phyloP scores from a whole-genome alignment of 1,140 invertebrate genomes.

The Drosophila lini region DNA sequence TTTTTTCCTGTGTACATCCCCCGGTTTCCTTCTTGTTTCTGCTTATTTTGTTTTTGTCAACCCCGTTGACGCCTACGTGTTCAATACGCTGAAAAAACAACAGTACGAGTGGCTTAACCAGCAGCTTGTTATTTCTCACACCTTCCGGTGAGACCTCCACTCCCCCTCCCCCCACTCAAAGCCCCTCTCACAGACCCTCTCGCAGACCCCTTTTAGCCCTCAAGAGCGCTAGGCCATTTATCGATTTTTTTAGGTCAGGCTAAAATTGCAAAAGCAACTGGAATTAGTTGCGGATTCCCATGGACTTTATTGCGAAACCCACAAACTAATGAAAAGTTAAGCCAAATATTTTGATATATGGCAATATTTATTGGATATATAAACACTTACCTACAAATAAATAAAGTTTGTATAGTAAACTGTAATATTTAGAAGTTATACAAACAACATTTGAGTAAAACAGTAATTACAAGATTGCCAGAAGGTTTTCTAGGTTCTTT shows the following conservation, averaged over 20 bases:
- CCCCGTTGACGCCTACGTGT: constrained; percentile 58
- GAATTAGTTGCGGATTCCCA: constrained; percentile 37
- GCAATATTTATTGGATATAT: not conserved
- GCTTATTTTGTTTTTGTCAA: constrained; percentile 30
- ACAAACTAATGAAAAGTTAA: not conserved
- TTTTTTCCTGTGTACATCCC: constrained; percentile 24
- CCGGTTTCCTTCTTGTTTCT: constrained; percentile 9
- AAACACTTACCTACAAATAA: not conserved
- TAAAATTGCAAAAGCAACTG: constrained; percentile 42
- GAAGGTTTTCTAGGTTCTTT: not conserved
- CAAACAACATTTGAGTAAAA: not conserved
- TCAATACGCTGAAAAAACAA: constrained; percentile 41
- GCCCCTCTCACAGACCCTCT: not conserved
- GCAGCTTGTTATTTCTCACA: constrained; percentile 58
- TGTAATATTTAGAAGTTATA: not conserved
- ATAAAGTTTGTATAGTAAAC: not conserved
- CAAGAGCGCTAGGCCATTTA: constrained; percentile 32
- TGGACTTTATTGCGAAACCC: constrained; percentile 4
- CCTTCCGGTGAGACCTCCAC: constrained; percentile 4
- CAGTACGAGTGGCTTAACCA: constrained; percentile 38
- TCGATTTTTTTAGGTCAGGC: constrained; percentile 49
- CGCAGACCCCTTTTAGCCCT: constrained; percentile 4
- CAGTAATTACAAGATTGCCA: no score
- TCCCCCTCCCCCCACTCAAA: not conserved
- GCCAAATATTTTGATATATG: not conserved